Base-by-base conservation (phyloP, 2,113 vertebrate genomes). In the Balaenoptera acutorostrata region DNA sequence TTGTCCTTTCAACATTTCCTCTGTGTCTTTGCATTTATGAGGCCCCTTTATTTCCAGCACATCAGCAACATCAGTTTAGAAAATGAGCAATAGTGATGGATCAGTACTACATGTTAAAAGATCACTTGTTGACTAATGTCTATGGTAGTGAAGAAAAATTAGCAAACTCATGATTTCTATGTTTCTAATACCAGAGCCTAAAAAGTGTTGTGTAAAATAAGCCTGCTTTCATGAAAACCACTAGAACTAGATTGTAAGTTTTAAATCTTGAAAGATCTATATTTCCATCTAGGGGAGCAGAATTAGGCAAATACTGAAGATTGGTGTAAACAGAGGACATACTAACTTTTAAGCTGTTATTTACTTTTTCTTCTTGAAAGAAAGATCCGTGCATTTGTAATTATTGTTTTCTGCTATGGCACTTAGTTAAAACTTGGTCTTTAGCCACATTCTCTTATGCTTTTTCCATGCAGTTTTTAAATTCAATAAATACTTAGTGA, bases 1-100 rank as follows among this genome's bases (percentile, higher is more conserved):
- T 31, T 10, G 41, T 81, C 29, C 64, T 98, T 95, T 96, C 90
- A 83, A 94, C 93, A 94, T 96, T 97, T 97, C 85, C 94, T 96
- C 81, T 71, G 57, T 15, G 5, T 29, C 52, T 85, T 49, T 85
- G 55, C 39, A 6, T 66, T 63, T 55, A 29, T 6, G n/a, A 27
- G 52, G 39, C 3, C 44, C 39, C 39, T 84, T 69, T 55, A 33
- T 46, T 91, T 94, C 59, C 63, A 82, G 86, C 39, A 55, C 27
- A 82, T 72, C 46, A 59, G 82, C 72, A 77, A 80, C 21, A 81
- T 31, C 14, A 69, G 23, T 86, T 84, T 87, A 72, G 88, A 85
- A 81, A 81, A 86, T 88, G 59, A 90, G 44, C 66, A 84, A 55
- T 11, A 29, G 77, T 91, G 61, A 86, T 52, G 77, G 57, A 27